Conservation (phyloP, 2,113 vertebrate species). For the Grus americana region DNA sequence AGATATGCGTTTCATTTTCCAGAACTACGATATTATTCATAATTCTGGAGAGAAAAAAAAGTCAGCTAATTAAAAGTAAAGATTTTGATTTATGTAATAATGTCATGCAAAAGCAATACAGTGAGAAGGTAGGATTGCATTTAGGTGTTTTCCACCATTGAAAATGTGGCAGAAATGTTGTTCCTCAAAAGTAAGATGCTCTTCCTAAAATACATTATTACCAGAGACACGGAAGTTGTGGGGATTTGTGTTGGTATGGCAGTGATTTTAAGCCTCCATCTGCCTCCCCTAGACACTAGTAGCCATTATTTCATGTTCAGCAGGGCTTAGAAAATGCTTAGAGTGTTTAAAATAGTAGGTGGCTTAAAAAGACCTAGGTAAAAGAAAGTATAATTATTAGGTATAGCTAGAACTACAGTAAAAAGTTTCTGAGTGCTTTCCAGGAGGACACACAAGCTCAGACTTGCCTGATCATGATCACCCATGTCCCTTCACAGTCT, state of each 20-base stretch:
- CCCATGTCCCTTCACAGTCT: not conserved
- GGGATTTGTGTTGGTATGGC: not conserved
- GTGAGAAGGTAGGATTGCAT: not conserved
- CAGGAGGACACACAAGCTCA: not conserved
- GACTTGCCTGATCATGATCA: not conserved
- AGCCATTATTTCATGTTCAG: not conserved
- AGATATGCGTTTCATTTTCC: not conserved
- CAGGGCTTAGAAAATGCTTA: not conserved
- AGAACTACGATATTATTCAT: not conserved
- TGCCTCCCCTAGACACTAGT: not conserved
- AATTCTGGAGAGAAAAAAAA: not conserved
- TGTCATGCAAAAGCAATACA: not conserved
- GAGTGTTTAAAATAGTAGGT: not conserved
- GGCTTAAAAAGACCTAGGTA: not conserved
- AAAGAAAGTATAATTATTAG: not conserved
- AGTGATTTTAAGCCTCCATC: not conserved
- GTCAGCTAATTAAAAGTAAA: not conserved
- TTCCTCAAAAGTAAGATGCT: not conserved
- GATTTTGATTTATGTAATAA: not conserved
- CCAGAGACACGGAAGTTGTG: not conserved
- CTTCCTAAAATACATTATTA: not conserved
- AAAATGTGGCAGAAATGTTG: not conserved
- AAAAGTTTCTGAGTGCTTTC: not conserved
- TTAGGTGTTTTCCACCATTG: not conserved
- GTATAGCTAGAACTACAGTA: not conserved